A percentile compares a stretch with the other conserved stretches of the same genome.
Conservation (phyloP, 2,888 invertebrate species). For the Criorhina ranunculi region DNA sequence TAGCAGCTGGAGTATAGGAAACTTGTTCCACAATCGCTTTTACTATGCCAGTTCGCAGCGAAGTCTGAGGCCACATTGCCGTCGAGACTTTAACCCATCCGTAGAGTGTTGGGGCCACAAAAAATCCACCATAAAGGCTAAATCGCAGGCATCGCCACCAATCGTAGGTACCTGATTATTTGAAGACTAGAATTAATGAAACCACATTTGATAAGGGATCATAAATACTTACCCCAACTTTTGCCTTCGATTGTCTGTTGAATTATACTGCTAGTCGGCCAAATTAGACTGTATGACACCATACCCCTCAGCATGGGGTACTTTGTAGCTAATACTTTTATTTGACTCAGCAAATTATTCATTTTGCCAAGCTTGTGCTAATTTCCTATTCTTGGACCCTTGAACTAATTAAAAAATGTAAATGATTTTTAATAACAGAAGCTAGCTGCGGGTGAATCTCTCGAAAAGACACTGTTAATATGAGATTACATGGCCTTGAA, state of each 20-base stretch:
- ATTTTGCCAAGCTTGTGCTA: constrained; percentile 56
- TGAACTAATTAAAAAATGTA: neutral
- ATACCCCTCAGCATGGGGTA: constrained; percentile 86
- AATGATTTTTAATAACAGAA: neutral
- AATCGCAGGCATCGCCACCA: constrained; percentile 90
- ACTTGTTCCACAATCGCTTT: constrained; percentile 92
- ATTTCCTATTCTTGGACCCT: neutral
- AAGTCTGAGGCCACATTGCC: constrained; percentile 90
- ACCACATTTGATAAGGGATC: neutral
- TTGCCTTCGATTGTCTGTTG: constrained; percentile 90
- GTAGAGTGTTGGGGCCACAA: constrained; percentile 92
- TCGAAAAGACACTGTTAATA: too few species aligned
- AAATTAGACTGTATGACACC: constrained; percentile 89
- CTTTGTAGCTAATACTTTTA: constrained; percentile 80
- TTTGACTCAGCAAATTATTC: constrained; percentile 78
- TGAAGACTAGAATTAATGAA: neutral
- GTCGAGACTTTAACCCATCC: constrained; percentile 92
- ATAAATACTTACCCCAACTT: constrained; percentile 86
- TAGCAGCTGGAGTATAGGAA: constrained; percentile 90
- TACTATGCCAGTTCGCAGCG: constrained; percentile 88
- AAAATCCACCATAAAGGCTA: constrained; percentile 91
- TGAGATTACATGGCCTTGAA: too few species aligned
- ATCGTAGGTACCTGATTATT: constrained; percentile 86
- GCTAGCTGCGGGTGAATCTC: too few species aligned
- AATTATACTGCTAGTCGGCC: constrained; percentile 90